These are phyloP conservation scores for Enteromius fasciolatus DNA, from an alignment of 2,797 vertebrate genomes.

Conservation along the genomic window DNA sequence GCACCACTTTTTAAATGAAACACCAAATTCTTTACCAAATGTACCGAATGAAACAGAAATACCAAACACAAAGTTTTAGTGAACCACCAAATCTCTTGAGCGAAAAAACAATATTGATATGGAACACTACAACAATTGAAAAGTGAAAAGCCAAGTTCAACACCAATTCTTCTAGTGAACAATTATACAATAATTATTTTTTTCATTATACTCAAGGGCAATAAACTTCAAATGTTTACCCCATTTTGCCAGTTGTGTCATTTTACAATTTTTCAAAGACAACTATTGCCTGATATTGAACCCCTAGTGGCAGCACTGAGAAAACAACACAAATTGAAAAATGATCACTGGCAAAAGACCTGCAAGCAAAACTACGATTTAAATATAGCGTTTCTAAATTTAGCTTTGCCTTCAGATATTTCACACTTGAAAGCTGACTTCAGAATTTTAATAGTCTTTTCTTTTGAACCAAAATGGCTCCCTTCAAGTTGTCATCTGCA, in stretches of 20 bases:
- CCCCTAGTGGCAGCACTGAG: neutral
- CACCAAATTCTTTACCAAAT: neutral
- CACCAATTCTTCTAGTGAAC: neutral
- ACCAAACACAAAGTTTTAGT: neutral
- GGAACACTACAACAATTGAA: neutral
- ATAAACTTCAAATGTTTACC: neutral
- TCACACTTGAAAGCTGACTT: neutral
- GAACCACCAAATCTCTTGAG: neutral
- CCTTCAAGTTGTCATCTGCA: slow-evolving; percentile 18
- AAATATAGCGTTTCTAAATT: slow-evolving; percentile 26
- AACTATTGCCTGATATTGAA: neutral
- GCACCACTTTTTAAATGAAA: neutral
- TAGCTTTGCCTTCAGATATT: neutral
- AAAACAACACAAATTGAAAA: neutral
- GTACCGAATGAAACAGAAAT: neutral
- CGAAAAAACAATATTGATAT: neutral
- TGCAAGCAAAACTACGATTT: neutral
- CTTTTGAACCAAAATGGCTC: slow-evolving; percentile 39
- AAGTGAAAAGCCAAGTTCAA: neutral
- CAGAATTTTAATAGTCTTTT: slow-evolving; percentile 5
- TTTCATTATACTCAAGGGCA: neutral
- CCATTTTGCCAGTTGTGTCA: neutral
- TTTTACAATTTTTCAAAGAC: neutral
- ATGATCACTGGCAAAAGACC: neutral
- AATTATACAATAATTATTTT: neutral